Base-by-base conservation (phyloP, 1,140 invertebrate species). In the Drosophila rufa region DNA sequence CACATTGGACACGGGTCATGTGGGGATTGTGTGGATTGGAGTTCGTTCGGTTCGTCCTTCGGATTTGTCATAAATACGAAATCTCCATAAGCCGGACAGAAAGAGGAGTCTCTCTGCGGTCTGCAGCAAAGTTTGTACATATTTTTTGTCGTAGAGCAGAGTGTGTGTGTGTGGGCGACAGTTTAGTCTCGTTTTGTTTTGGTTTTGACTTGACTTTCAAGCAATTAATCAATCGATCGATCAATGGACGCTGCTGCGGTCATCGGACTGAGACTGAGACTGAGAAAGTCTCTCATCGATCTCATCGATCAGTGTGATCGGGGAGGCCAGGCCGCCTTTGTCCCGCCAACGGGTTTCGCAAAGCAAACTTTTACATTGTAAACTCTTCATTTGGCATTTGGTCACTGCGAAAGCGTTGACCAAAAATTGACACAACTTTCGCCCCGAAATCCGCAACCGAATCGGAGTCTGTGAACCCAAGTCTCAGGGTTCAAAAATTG, bases 371-470 rank as follows among this genome's bases (percentile, higher is more conserved):
- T 67, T 67, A 45, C 62, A 69, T 69, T 53, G 65, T 68, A 68
- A 69, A 43, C 38, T 68, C 64, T 69, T 68, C 46, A 51, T 69
- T 69, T 67, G 62, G 67, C 43, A n/a, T 59, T 61, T 66, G 40
- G 30, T 45, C 36, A 62, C 57, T 73, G 67, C 69, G 69, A 73
- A 73, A 73, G 70, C 25, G 68, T 50, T 73, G 70, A 51, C 67
- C 68, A 73, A 73, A 66, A 73, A 59, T 48, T 73, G 51, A 73
- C 53, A 73, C 68, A 43, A 74, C 70, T 74, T 74, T 74, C 70
- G 68, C 70, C 68, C 40, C 53, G 45, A 27, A 71, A 69, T 40
- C 46, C 42, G 68, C n/a, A 53, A 25, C 22, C 48, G 12, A 61
- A 50, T 14, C 17, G 33, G 66, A 51, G 30, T 51, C 27, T 36